Evolutionary conservation across 2,113 vertebrate genomes (phyloP).

Genomic region (Poeciliopsis occidentalis): DNA sequence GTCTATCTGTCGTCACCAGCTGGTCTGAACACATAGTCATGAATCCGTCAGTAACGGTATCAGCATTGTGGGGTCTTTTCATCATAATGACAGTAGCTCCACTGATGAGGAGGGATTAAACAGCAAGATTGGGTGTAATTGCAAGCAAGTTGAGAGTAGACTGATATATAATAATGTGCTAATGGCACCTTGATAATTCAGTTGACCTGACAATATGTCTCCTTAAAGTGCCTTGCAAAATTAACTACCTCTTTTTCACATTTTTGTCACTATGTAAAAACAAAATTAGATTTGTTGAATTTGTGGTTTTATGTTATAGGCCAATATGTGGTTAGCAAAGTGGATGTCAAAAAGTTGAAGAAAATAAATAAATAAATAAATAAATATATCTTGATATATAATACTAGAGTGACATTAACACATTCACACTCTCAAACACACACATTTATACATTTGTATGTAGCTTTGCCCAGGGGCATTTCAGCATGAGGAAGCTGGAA

Average conservation of each 20-base stretch:
- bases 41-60: slow-evolving; percentile 10
- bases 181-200: slow-evolving; percentile 45
- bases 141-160: slow-evolving; percentile 8
- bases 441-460: too few relatives aligned
- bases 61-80: slow-evolving; percentile 3
- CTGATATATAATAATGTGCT: slow-evolving; percentile 40
- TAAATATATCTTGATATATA: too few relatives aligned
- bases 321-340: not conserved
- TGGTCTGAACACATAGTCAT: slow-evolving; percentile 34
- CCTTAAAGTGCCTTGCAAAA: not conserved
- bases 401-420: too few relatives aligned
- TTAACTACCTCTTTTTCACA: not conserved
- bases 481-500: too few relatives aligned
- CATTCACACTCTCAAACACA: too few relatives aligned
- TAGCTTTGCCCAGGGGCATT: too few relatives aligned
- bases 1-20: slow-evolving; percentile 25
- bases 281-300: not conserved
- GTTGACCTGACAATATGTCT: slow-evolving; percentile 26
- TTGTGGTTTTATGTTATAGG: not conserved
- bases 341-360: too few relatives aligned
- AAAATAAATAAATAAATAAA: too few relatives aligned
- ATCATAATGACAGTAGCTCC: slow-evolving; percentile 19
- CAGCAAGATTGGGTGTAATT: slow-evolving; percentile 20
- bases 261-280: too few relatives aligned
- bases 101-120: slow-evolving; percentile 39